These are phyloP conservation scores for Lysiphlebus fabarum DNA, from an alignment of 1,140 invertebrate species.

Conservation along the genomic window DNA sequence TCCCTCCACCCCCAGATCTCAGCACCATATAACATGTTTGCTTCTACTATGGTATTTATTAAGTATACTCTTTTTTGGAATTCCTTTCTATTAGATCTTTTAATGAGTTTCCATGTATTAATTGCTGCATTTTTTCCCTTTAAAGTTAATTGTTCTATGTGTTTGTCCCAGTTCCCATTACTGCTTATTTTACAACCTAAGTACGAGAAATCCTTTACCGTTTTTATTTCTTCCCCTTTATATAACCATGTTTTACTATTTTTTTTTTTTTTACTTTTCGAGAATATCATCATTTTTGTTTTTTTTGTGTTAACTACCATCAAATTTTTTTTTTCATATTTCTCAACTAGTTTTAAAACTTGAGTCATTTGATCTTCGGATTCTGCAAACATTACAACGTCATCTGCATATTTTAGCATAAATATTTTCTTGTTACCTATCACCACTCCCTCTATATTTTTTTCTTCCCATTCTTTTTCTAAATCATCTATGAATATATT, in stretches of 20 bases:
- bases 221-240: neutral
- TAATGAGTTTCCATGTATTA: neutral
- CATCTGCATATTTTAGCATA: neutral
- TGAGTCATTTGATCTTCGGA: neutral
- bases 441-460: neutral
- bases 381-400: conserved; percentile 8
- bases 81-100: neutral
- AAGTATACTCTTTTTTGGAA: conserved; percentile 12
- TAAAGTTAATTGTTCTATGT: neutral
- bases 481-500: conserved; percentile 9
- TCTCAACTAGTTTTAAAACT: neutral
- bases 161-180: neutral
- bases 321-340: neutral
- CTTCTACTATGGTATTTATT: conserved; percentile 4
- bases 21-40: neutral
- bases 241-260: neutral
- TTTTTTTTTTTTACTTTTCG: neutral
- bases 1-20: conserved; percentile 11
- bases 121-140: neutral
- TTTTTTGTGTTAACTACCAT: conserved; percentile 5
- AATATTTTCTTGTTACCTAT: conserved; percentile 1
- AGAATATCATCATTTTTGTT: conserved; percentile 11
- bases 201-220: conserved; percentile 7
- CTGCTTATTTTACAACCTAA: neutral
- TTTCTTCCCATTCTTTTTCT: neutral